Evolutionary conservation across 1,140 invertebrate species (phyloP).

Genomic region (Seison nebaliae): DNA sequence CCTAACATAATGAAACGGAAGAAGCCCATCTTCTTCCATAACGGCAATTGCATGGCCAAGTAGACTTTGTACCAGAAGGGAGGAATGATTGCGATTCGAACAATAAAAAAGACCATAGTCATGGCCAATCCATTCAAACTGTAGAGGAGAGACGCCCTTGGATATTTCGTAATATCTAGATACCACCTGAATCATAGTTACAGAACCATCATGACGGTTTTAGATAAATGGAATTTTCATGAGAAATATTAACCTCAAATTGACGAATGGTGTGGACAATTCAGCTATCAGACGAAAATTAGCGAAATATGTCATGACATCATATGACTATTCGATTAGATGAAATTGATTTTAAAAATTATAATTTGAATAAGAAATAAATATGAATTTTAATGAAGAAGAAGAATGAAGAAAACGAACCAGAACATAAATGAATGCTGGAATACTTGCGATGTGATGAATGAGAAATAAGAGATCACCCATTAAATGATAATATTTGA

Average conservation of each 20-base stretch:
- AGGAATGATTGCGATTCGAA: constrained; percentile 19
- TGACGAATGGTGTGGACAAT: constrained; percentile 25
- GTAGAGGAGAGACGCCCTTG: constrained; percentile 17
- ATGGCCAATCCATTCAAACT: constrained; percentile 21
- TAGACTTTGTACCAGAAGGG: constrained; percentile 21
- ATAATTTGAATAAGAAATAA: constrained; percentile 1
- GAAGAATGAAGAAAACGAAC: constrained; percentile 11
- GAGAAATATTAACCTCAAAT: constrained; percentile 18
- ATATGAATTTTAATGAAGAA: not conserved
- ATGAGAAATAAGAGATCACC: not conserved
- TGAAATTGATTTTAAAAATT: constrained; percentile 1
- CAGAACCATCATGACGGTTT: not conserved
- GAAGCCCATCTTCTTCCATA: constrained; percentile 18
- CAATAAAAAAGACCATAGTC: constrained; percentile 21
- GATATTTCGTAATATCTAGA: constrained; percentile 18
- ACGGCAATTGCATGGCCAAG: constrained; percentile 17
- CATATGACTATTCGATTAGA: constrained; percentile 17
- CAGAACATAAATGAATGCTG: constrained; percentile 2
- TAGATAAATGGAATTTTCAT: not conserved
- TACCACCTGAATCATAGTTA: constrained; percentile 19
- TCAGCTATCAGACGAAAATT: constrained; percentile 23
- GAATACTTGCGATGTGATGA: not conserved
- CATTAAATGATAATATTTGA: too few species aligned
- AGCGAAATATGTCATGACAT: constrained; percentile 22
- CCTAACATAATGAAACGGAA: constrained; percentile 19